These are phyloP conservation scores for Lagria hirta DNA, from an alignment of 2,888 invertebrate genomes.

Conservation along the genomic window DNA sequence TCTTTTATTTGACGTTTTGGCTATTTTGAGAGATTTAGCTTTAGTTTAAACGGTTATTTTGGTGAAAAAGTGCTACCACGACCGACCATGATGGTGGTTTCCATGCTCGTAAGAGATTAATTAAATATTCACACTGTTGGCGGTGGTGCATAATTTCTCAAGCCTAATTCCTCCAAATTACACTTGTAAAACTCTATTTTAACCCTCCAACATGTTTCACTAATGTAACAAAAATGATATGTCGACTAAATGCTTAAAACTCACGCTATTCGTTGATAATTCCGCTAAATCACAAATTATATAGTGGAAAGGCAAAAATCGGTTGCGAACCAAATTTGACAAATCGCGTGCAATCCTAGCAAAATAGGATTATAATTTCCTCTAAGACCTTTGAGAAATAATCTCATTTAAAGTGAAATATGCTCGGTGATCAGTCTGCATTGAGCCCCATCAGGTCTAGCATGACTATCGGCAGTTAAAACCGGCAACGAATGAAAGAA, in stretches of 20 bases:
- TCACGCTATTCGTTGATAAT: constrained; percentile 22
- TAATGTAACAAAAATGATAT: constrained; percentile 28
- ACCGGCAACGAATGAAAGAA: constrained; percentile 13
- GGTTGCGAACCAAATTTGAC: constrained; percentile 15
- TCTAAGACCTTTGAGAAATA: constrained; percentile 18
- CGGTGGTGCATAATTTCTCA: constrained; percentile 21
- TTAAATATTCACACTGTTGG: constrained; percentile 24
- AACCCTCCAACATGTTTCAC: constrained; percentile 14
- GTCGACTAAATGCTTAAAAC: constrained; percentile 20
- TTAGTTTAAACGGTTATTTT: too few relatives aligned
- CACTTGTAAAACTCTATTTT: constrained; percentile 18
- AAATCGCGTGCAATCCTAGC: constrained; percentile 17
- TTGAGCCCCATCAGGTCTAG: constrained; percentile 14
- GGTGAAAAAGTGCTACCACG: too few relatives aligned
- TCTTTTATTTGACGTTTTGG: too few relatives aligned
- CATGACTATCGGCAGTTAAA: constrained; percentile 27
- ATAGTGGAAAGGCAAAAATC: constrained; percentile 16
- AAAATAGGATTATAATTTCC: constrained; percentile 26
- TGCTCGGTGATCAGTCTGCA: constrained; percentile 18
- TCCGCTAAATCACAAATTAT: constrained; percentile 13
- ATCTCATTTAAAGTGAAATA: constrained; percentile 21
- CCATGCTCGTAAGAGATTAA: constrained; percentile 22
- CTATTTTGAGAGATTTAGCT: too few relatives aligned
- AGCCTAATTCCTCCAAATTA: constrained; percentile 19
- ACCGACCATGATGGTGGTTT: too few relatives aligned